Percentiles rank a stretch among this genome's conserved stretches.
phyloP scores from a whole-genome alignment of 2,888 invertebrate species.

The Leucophenga maculata region DNA sequence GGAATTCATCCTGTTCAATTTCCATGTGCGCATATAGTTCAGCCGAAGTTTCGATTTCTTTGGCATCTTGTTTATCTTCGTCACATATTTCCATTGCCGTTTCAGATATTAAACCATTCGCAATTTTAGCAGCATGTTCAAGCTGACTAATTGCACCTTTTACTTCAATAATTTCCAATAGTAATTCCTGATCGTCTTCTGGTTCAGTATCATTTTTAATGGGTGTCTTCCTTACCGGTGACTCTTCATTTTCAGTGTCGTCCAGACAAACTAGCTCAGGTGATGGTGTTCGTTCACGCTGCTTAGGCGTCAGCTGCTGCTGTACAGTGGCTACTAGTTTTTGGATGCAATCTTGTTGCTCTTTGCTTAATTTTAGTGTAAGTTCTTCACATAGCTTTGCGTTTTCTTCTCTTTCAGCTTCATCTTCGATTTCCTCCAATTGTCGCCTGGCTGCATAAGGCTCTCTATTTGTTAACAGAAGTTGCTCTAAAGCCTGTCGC shows the following conservation, averaged over 20 bases:
- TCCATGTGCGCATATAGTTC: too few species aligned
- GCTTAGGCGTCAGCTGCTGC: neutral
- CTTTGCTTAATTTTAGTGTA: too few species aligned
- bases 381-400: too few species aligned
- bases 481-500: too few species aligned
- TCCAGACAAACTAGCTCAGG: slow-evolving; percentile 52
- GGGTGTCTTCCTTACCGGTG: slow-evolving; percentile 44
- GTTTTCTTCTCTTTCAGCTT: neutral
- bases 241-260: slow-evolving; percentile 56
- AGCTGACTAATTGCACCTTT: too few species aligned
- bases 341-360: neutral
- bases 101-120: neutral
- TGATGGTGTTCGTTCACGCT: neutral
- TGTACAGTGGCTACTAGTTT: neutral
- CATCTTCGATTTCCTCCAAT: neutral
- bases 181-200: neutral
- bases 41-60: slow-evolving; percentile 1
- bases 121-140: too few species aligned
- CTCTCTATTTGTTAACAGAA: too few species aligned
- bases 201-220: neutral
- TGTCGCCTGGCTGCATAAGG: neutral
- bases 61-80: slow-evolving; percentile 16
- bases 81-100: neutral
- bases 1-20: too few species aligned
- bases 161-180: too few species aligned